These are phyloP conservation scores for Oreotrochilus melanogaster DNA, from an alignment of 2,113 vertebrate species.

Conservation along the genomic window DNA sequence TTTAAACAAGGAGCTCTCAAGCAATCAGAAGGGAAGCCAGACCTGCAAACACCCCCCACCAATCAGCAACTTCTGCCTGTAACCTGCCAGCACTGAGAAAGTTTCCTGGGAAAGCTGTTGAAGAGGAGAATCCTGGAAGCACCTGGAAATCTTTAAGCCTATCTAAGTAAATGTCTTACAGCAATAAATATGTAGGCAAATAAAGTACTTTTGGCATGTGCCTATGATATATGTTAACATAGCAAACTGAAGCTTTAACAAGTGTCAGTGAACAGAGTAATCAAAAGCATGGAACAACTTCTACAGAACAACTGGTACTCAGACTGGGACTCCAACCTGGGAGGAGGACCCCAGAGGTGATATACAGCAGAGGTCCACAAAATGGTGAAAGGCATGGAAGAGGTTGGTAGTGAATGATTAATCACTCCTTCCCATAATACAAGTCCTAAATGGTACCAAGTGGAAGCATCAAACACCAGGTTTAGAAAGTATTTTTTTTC, in stretches of 20 bases:
- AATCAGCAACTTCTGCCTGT: not conserved
- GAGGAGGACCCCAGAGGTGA: not conserved
- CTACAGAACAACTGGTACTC: not conserved
- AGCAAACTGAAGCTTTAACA: constrained; percentile 16
- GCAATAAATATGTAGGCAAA: constrained; percentile 42
- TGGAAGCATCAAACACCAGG: not conserved
- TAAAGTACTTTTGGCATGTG: constrained; percentile 1
- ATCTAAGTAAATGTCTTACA: constrained; percentile 12
- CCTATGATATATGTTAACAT: constrained; percentile 16
- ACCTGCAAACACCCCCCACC: not conserved
- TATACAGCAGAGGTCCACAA: not conserved
- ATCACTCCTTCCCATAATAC: not conserved
- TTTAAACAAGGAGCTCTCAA: not conserved
- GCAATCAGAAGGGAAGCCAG: not conserved
- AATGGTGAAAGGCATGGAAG: not conserved
- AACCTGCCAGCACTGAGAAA: not conserved
- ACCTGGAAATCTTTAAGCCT: constrained; percentile 44
- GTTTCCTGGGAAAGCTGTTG: not conserved
- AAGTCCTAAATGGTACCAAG: not conserved
- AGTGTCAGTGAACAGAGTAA: not conserved
- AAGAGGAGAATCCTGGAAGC: constrained; percentile 4
- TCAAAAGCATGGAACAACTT: not conserved
- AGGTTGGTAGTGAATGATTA: not conserved
- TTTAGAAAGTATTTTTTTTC: not conserved
- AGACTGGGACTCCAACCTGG: not conserved